These are phyloP conservation scores for Spinus olivaceus DNA, from an alignment of 2,797 vertebrate species.

Conservation along the genomic window DNA sequence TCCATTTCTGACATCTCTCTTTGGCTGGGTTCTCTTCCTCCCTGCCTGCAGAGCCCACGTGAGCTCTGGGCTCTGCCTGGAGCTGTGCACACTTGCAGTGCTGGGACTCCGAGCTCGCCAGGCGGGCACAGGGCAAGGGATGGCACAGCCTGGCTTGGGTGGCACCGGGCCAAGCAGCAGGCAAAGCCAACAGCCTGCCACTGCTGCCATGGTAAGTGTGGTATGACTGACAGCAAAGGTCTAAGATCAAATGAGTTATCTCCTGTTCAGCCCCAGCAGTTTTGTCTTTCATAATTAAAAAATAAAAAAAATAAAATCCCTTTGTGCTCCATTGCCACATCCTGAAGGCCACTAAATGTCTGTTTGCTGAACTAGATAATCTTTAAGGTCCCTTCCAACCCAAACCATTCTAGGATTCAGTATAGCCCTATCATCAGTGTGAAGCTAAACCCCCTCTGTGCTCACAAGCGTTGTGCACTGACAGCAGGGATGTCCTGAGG, in stretches of 20 bases:
- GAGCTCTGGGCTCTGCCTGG: neutral
- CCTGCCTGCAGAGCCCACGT: neutral
- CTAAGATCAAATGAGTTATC: constrained; percentile 12
- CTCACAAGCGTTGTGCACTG: neutral
- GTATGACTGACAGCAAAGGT: neutral
- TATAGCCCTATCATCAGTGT: neutral
- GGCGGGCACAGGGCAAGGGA: neutral
- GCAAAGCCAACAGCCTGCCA: neutral
- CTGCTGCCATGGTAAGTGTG: neutral
- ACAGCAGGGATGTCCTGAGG: neutral
- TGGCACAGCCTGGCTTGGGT: neutral
- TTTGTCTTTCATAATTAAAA: neutral
- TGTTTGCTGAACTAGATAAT: neutral
- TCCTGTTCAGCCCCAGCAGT: neutral
- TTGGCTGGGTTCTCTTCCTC: neutral
- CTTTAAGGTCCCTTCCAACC: neutral
- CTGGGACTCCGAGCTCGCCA: fast-evolving
- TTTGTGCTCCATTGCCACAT: neutral
- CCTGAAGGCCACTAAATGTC: neutral
- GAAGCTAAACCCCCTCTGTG: neutral
- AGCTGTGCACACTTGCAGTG: neutral
- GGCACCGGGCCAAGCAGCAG: neutral
- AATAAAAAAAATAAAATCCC: neutral
- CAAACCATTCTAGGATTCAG: neutral
- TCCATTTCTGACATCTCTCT: neutral